Conservation (phyloP, 2,888 invertebrate genomes). For the Campoplex capitator region DNA sequence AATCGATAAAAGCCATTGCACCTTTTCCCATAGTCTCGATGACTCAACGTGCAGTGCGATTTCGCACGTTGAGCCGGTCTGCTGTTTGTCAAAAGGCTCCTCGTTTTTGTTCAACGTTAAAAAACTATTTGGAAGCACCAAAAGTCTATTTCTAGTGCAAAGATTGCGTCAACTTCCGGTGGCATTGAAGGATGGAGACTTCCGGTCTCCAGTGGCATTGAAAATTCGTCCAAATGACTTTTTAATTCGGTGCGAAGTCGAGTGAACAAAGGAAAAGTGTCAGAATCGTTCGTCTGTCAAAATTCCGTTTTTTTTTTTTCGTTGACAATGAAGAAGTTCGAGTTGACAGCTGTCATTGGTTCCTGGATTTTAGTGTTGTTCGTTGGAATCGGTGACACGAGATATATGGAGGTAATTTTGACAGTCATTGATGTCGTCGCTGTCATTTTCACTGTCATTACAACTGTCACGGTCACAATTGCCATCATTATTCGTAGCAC, state of each 20-base stretch:
- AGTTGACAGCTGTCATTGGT: slow-evolving; percentile 34
- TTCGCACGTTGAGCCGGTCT: slow-evolving; percentile 6
- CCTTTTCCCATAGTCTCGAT: slow-evolving; percentile 15
- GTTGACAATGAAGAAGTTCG: slow-evolving; percentile 55
- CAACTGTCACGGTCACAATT: background rate
- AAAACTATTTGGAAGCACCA: background rate
- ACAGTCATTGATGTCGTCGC: background rate
- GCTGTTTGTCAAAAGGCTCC: background rate
- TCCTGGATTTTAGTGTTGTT: slow-evolving; percentile 54
- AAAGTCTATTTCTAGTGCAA: background rate
- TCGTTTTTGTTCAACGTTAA: background rate
- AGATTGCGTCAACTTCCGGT: slow-evolving; percentile 29
- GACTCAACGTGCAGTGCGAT: slow-evolving; percentile 25
- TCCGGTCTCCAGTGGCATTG: slow-evolving; percentile 8
- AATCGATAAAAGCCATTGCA: slow-evolving; percentile 19
- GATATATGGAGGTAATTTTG: slow-evolving; percentile 78
- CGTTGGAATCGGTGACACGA: slow-evolving; percentile 63
- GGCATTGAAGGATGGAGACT: slow-evolving; percentile 32
- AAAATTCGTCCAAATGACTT: background rate
- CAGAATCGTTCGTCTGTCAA: background rate
- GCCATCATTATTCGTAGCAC: background rate
- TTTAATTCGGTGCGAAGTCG: slow-evolving; percentile 11
- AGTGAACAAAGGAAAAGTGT: slow-evolving; percentile 26
- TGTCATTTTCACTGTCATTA: background rate
- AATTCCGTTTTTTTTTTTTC: background rate